A percentile compares a stretch with the other conserved stretches of the same genome.
phyloP scores from a whole-genome alignment of 2,113 vertebrate genomes.

The Cyanoramphus novaezelandiae region DNA sequence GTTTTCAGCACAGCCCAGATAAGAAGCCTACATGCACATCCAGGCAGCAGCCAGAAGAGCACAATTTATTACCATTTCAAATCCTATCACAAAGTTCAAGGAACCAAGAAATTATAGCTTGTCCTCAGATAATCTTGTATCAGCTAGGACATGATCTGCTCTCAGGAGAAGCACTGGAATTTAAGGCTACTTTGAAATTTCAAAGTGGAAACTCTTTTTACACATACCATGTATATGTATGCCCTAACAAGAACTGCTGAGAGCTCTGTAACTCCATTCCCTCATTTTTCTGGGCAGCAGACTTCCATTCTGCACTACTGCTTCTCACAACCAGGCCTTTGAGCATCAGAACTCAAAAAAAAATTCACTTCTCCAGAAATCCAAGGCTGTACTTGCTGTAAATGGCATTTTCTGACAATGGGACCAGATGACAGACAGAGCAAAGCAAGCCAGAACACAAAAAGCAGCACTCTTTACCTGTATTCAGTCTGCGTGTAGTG shows the following conservation, averaged over 20 bases:
- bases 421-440: background rate
- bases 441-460: background rate
- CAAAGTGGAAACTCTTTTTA: constrained; percentile 28
- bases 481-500: constrained; percentile 77
- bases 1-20: background rate
- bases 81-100: constrained; percentile 33
- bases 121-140: constrained; percentile 46
- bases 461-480: constrained; percentile 76
- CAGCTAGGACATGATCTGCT: background rate
- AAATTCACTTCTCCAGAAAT: background rate
- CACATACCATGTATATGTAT: background rate
- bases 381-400: background rate
- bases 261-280: background rate
- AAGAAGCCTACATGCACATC: background rate
- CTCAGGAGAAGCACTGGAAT: background rate
- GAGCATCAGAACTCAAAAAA: background rate
- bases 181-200: constrained; percentile 23
- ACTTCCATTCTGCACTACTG: background rate
- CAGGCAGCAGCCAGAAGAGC: background rate
- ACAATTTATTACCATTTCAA: constrained; percentile 42
- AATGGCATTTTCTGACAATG: background rate
- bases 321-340: background rate
- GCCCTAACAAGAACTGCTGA: background rate
- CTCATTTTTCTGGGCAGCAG: background rate
- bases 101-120: constrained; percentile 31